Evolutionary conservation across 2,888 invertebrate species (phyloP), one percentile per base, ranked within the genome.

Genomic region (Pristionchus fissidentatus): DNA sequence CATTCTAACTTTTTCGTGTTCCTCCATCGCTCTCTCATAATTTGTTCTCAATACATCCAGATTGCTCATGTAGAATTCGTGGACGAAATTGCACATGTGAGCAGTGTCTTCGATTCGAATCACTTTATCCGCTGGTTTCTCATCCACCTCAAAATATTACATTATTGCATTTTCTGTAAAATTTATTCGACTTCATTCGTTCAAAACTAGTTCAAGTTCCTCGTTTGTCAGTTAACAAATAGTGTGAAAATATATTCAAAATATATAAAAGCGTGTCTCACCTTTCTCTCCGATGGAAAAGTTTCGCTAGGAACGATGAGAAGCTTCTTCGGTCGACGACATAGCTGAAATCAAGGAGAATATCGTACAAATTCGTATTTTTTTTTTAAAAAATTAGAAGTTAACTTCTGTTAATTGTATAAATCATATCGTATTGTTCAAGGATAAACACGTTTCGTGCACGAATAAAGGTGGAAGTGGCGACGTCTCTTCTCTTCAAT

Each of bases 41-140:
- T 85, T 85, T 10, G 84, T 85, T 49, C 86, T 86, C 84, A 92
- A 73, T 1, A 85, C 79, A 13, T 87, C 88, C 85, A 92, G 66
- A 79, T 92, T 95, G 81, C 95, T 94, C 92, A 96, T 95, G 93
- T 98, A 98, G 93, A 96, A 95, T 91, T 97, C 95, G 93, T 96
- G 97, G 0, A 98, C 98, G 93, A 96, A 97, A 92, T 96, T 95
- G 0, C 97, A 96, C 96, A 98, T 97, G 92, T 97, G 96, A 1
- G 96, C 95, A 96, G 98, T 97, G 93, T 97, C 96, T 86, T 95
- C 94, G 29, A 96, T 95, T 60, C 95, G 93, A 90, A 96, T 94
- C 7, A 95, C 94, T 26, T 88, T 86, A 15, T 83, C 85, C 7
- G 91, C 89, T 4, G 90, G 87, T 8, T 90, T 87, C 70, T 90